Base-by-base conservation (phyloP, 2,797 vertebrate genomes). In the Sciurus carolinensis region DNA sequence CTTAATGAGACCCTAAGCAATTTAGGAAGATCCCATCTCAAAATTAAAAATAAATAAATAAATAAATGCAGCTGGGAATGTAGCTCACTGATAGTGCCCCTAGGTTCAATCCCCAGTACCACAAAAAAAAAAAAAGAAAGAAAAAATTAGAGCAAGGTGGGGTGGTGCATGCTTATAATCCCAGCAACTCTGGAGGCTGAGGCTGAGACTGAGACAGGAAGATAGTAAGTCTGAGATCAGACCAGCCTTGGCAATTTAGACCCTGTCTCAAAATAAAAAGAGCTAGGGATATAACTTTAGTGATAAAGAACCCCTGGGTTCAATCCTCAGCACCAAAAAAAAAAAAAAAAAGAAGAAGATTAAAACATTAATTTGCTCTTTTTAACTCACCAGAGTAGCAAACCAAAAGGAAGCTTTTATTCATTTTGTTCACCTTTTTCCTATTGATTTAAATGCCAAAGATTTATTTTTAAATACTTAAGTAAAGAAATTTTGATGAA, bases 401-500 rank as follows among this genome's bases (percentile, higher is more conserved):
- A 28, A 52, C n/a, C 39, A 57, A 54, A 50, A 82, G 54, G 42
- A 62, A 66, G 3, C n/a, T 93, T 77, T 79, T 22, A 17, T 81
- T 90, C 52, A 42, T 82, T 10, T 75, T 62, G 7, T 87, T 73
- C 28, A 75, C 30, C 36, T 36, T 73, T 1, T 54, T 62, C 44
- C 22, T 67, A 28, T 26, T 79, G 28, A 54, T 42, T 69, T 94
- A 73, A 91, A 81, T 66, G 26, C 36, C 77, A 7, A 73, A 42
- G 36, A 76, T 57, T 82, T 81, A 33, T 30, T 59, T 67, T 66
- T 80, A 91, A 36, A 86, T 67, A 24, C 30, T 59, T 80, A 76
- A 85, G 50, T n/a, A 67, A 91, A 96, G 52, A 90, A 83, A 90
- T 75, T 14, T 89, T 81, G 28, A 39, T 59, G 73, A 90, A 81